These are phyloP conservation scores for Tragelaphus strepsiceros DNA, from an alignment of 2,113 vertebrate species.

Conservation along the genomic window DNA sequence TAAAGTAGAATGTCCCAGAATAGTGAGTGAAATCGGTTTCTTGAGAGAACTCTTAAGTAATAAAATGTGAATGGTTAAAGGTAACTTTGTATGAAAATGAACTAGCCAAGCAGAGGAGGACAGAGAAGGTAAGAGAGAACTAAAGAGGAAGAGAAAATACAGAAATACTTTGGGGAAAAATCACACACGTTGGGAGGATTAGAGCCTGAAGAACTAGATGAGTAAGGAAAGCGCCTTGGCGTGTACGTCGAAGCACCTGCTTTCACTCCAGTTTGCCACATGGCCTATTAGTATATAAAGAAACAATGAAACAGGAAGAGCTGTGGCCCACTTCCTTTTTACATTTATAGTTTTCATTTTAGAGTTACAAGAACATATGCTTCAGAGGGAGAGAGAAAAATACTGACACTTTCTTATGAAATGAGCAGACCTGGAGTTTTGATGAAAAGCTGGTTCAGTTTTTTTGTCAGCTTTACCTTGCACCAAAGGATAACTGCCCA, in stretches of 20 bases:
- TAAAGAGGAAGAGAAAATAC: not conserved
- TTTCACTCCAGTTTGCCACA: not conserved
- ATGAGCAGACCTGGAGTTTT: not conserved
- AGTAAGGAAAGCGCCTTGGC: not conserved
- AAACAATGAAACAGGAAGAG: not conserved
- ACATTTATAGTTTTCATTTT: not conserved
- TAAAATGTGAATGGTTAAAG: not conserved
- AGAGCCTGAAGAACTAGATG: not conserved
- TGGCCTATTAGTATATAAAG: not conserved
- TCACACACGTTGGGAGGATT: not conserved
- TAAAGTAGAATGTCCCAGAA: not conserved
- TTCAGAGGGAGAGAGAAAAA: not conserved
- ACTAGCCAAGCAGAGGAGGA: accelerated
- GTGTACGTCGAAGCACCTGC: not conserved
- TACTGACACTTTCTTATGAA: not conserved
- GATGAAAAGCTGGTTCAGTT: not conserved
- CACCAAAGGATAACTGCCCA: not conserved
- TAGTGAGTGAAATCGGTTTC: not conserved
- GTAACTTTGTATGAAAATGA: not conserved
- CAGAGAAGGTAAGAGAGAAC: not conserved
- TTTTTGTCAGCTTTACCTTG: not conserved
- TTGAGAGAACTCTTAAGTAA: not conserved
- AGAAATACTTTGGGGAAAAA: not conserved
- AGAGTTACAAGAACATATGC: not conserved
- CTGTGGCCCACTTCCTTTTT: not conserved